Percentiles rank a stretch among this genome's conserved stretches.
These are phyloP conservation scores for Myripristis murdjan DNA, from an alignment of 2,797 vertebrate genomes.

Conservation along the genomic window DNA sequence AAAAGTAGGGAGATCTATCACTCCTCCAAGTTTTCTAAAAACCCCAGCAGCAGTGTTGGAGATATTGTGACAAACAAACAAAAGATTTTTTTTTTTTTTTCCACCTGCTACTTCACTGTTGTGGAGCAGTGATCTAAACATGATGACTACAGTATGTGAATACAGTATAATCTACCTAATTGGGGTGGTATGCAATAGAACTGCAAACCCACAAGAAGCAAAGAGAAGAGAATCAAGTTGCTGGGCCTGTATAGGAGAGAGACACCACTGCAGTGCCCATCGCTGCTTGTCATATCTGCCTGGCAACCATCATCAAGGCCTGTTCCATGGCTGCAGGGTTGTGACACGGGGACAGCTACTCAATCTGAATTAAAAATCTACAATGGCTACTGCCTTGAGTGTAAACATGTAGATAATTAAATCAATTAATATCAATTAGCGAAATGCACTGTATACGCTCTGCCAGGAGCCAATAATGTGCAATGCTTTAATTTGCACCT, in stretches of 20 bases:
- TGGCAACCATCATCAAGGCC: conserved; percentile 18
- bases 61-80: too few relatives aligned
- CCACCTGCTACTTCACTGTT: too few relatives aligned
- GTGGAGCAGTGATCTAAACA: too few relatives aligned
- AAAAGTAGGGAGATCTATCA: too few relatives aligned
- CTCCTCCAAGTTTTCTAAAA: too few relatives aligned
- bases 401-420: conserved; percentile 69
- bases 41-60: too few relatives aligned
- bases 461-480: conserved; percentile 41
- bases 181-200: neutral
- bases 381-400: conserved; percentile 48
- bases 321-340: conserved; percentile 40
- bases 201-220: neutral
- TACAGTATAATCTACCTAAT: neutral
- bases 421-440: conserved; percentile 78
- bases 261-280: conserved; percentile 8
- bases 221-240: conserved; percentile 8
- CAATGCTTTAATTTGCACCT: conserved; percentile 27
- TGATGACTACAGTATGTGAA: too few relatives aligned
- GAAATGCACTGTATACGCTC: conserved; percentile 39
- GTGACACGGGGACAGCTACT: conserved; percentile 31
- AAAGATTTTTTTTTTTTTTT: too few relatives aligned
- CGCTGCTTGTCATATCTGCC: conserved; percentile 31
- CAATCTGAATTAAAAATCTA: conserved; percentile 45
- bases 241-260: conserved; percentile 35